Evolutionary conservation across 1,140 invertebrate species (phyloP).

Genomic region (Drosophila lini): DNA sequence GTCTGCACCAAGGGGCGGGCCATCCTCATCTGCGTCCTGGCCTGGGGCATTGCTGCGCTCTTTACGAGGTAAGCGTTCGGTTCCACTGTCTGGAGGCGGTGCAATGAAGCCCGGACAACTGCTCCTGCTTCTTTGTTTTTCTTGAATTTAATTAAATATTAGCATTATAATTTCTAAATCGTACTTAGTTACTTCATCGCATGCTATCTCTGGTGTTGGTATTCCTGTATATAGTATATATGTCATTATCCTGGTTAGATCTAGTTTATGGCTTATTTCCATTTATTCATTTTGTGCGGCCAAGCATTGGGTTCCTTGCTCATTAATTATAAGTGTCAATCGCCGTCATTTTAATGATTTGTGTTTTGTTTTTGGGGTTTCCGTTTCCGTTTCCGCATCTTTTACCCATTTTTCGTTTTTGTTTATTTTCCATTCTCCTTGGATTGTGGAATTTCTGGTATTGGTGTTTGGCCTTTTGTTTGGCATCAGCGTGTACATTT

Average conservation of each 20-base stretch:
- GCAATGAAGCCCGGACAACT: slow-evolving; percentile 35
- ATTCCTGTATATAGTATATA: slow-evolving; percentile 14
- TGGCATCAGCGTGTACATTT: slow-evolving; percentile 64
- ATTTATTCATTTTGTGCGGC: slow-evolving; percentile 64
- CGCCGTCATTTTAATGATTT: slow-evolving; percentile 77
- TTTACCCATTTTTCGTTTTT: slow-evolving; percentile 14
- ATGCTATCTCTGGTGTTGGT: slow-evolving; percentile 50
- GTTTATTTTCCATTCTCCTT: slow-evolving; percentile 16
- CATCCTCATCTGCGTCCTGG: slow-evolving; percentile 91
- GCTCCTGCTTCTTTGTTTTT: neutral
- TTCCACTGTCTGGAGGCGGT: slow-evolving; percentile 14
- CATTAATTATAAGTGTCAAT: slow-evolving; percentile 83
- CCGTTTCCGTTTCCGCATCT: slow-evolving; percentile 35
- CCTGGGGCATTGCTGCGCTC: slow-evolving; percentile 93
- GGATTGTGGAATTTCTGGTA: slow-evolving; percentile 29
- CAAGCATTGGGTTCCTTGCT: slow-evolving; percentile 57
- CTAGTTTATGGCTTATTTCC: slow-evolving; percentile 55
- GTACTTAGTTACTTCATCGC: slow-evolving; percentile 37
- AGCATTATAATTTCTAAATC: slow-evolving; percentile 30
- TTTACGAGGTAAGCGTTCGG: slow-evolving; percentile 90
- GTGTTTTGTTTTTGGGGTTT: slow-evolving; percentile 65
- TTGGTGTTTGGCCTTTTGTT: slow-evolving; percentile 66
- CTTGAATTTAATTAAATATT: slow-evolving; percentile 55
- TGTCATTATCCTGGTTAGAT: slow-evolving; percentile 27
- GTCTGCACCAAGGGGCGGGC: slow-evolving; percentile 95